Evolutionary conservation across 2,888 invertebrate species (phyloP), one percentile per base, ranked within the genome.

Genomic region (Globia sparganii): DNA sequence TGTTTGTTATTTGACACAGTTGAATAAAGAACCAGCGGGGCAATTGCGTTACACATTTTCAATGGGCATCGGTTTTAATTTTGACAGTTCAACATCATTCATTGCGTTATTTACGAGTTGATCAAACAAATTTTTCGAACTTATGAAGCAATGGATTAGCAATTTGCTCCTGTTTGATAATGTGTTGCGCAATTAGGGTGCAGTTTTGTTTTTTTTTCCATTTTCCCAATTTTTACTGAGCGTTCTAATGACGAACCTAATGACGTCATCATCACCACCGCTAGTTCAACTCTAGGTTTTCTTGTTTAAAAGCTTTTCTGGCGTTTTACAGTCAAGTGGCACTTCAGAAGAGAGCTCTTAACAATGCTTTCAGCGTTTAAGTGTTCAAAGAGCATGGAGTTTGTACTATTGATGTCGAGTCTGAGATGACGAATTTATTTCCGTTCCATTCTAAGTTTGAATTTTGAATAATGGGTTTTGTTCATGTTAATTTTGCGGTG

Each of bases 241-340:
- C 8, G 15, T 21, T 76, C 46, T 53, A 49, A 76, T 62, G 37
- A 49, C 15, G 40, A 49, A 58, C 13, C n/a, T 37, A 31, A 62
- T 49, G 53, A 31, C 21, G 37, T 66, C n/a, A 6, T 11, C 40
- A 37, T 73, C 65, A 62, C 28, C 46, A 53, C 13, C 15, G 4
- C 25, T n/a, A 59, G 59, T 31, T 58, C 31, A 74, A 34, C 49
- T 34, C 68, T 80, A 84, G 78, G 72, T 80, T 85, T 84, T 78
- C 81, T 80, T 85, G 75, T 81, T 83, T 78, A 61, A 84, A 89
- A 86, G 84, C 81, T 77, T 86, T 81, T 71, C 78, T 87, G 81
- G 84, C 82, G 69, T 88, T 89, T 88, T 85, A 87, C 81, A 83
- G 81, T 82, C 80, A 78, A 89, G 90, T 83, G 78, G 25, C 79